Evolutionary conservation across 2,888 invertebrate species (phyloP).

Genomic region (Eulithis prunata): DNA sequence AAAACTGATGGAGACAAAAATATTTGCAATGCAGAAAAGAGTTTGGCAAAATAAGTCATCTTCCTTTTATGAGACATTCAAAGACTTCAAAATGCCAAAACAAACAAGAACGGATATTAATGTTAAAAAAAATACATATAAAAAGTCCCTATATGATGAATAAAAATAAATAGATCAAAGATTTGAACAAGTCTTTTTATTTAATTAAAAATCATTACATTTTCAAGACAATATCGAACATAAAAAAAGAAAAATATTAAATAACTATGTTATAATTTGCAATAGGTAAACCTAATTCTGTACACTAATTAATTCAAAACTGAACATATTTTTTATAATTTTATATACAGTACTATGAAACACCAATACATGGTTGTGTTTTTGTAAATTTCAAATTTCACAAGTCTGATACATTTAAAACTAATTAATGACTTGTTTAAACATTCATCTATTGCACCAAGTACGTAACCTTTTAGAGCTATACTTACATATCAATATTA

Average conservation of each 20-base stretch:
- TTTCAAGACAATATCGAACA: slow-evolving; percentile 47
- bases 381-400: slow-evolving; percentile 4
- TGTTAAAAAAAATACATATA: slow-evolving; percentile 55
- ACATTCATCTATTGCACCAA: slow-evolving; percentile 49
- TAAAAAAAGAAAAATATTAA: slow-evolving; percentile 47
- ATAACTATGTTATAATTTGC: slow-evolving; percentile 37
- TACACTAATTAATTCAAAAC: slow-evolving; percentile 49
- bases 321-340: slow-evolving; percentile 31
- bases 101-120: slow-evolving; percentile 41
- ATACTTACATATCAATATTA: slow-evolving; percentile 1
- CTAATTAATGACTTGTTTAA: slow-evolving; percentile 21
- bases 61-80: slow-evolving; percentile 52
- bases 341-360: slow-evolving; percentile 36
- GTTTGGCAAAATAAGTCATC: slow-evolving; percentile 54
- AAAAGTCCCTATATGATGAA: slow-evolving; percentile 68
- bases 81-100: slow-evolving; percentile 53
- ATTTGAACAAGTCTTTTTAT: slow-evolving; percentile 47
- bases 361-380: slow-evolving; percentile 9
- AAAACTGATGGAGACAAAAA: slow-evolving; percentile 85
- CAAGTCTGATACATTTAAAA: slow-evolving; percentile 20
- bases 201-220: slow-evolving; percentile 59
- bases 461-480: slow-evolving; percentile 2
- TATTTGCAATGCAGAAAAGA: slow-evolving; percentile 70
- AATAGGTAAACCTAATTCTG: slow-evolving; percentile 48
- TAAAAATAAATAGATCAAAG: slow-evolving; percentile 49